phyloP scores from a whole-genome alignment of 2,888 invertebrate species.

The Nomada fabriciana region DNA sequence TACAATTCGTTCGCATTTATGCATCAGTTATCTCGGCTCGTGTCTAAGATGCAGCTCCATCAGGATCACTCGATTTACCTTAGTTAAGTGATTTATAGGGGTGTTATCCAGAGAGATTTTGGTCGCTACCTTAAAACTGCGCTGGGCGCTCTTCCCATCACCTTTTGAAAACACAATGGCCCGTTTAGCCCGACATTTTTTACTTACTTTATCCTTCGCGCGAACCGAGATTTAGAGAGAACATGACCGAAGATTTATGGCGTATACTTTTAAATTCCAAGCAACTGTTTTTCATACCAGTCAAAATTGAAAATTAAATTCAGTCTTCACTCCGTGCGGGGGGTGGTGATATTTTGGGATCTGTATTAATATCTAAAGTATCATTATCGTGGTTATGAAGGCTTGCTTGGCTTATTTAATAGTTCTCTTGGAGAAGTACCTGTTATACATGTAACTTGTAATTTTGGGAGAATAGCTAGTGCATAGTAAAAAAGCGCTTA shows the following conservation, averaged over 20 bases:
- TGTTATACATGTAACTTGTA: too few relatives aligned
- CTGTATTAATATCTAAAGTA: too few relatives aligned
- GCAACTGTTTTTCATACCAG: slow-evolving; percentile 13
- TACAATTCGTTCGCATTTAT: slow-evolving; percentile 4
- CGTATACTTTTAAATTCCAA: slow-evolving; percentile 38
- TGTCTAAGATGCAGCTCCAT: slow-evolving; percentile 51
- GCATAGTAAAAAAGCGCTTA: too few relatives aligned
- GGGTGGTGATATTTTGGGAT: too few relatives aligned
- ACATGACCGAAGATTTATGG: slow-evolving; percentile 42
- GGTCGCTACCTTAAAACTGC: slow-evolving; percentile 34
- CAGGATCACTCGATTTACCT: slow-evolving; percentile 61
- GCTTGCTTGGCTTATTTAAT: too few relatives aligned
- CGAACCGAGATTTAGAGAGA: slow-evolving; percentile 54
- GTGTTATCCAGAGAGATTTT: slow-evolving; percentile 60
- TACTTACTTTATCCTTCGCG: slow-evolving; percentile 54
- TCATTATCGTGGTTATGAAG: neutral
- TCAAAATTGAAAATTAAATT: slow-evolving; percentile 5
- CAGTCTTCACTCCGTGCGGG: neutral
- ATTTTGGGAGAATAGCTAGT: too few relatives aligned
- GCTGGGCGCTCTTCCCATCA: slow-evolving; percentile 29
- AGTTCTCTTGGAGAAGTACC: too few relatives aligned
- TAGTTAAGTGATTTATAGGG: slow-evolving; percentile 69
- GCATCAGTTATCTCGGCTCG: slow-evolving; percentile 34
- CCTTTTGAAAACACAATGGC: slow-evolving; percentile 36
- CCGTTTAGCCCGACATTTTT: slow-evolving; percentile 54